These are phyloP conservation scores for Zosterops hypoxanthus DNA, from an alignment of 2,113 vertebrate genomes.

Conservation along the genomic window DNA sequence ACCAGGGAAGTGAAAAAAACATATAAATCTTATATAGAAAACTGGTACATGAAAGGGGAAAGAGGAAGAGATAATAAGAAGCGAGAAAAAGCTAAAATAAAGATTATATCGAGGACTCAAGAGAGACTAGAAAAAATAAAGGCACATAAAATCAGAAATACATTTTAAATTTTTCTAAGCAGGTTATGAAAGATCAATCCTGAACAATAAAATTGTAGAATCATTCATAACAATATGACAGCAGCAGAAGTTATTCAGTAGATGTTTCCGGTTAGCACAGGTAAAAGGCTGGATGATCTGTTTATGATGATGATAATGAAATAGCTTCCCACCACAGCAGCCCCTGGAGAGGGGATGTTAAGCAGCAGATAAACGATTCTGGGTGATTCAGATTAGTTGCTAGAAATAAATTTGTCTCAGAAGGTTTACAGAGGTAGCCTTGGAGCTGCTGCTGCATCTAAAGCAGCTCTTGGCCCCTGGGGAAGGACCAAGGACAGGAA, in stretches of 20 bases:
- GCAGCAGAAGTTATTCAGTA: neutral
- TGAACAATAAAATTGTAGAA: neutral
- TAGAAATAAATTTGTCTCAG: neutral
- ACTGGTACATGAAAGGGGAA: neutral
- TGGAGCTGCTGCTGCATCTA: neutral
- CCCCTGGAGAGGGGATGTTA: neutral
- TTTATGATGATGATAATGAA: neutral
- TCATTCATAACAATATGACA: neutral
- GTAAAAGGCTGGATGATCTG: neutral
- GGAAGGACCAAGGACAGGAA: neutral
- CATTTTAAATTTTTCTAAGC: neutral
- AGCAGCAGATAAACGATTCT: neutral
- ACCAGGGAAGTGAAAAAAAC: slow-evolving; percentile 22
- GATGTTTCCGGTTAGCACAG: neutral
- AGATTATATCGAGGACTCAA: neutral
- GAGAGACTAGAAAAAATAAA: neutral
- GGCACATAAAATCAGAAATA: neutral
- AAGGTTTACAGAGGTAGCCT: neutral
- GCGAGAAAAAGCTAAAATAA: neutral
- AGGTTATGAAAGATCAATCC: neutral
- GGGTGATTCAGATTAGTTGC: neutral
- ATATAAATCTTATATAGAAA: neutral
- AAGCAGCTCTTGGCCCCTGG: neutral
- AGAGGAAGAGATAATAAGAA: neutral
- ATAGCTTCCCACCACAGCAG: neutral